A percentile compares a stretch with the other conserved stretches of the same genome.
Evolutionary conservation across 2,888 invertebrate genomes (phyloP).

Genomic region (Dryococelus australis): DNA sequence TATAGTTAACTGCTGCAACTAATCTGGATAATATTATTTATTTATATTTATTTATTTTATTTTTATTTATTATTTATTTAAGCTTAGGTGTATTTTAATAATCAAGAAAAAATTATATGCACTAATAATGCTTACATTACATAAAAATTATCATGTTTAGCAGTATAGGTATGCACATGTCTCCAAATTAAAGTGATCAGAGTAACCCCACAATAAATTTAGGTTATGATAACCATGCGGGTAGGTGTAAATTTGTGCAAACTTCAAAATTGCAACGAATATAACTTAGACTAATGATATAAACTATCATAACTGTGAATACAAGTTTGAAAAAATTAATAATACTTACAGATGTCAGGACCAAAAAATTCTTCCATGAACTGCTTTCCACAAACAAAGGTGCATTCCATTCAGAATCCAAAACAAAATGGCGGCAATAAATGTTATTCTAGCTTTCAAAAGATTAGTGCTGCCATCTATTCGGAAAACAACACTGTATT

Average conservation of each 20-base stretch:
- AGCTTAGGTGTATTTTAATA: too few relatives aligned
- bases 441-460: not conserved
- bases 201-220: constrained; percentile 10
- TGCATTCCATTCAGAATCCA: not conserved
- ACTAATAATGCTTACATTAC: not conserved
- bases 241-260: not conserved
- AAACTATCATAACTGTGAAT: not conserved
- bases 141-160: not conserved
- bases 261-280: not conserved
- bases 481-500: not conserved
- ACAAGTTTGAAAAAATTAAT: not conserved
- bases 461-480: not conserved
- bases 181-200: not conserved
- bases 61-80: too few relatives aligned
- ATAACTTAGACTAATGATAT: not conserved
- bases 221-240: not conserved
- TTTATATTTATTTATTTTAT: not conserved
- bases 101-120: too few relatives aligned
- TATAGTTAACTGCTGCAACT: too few relatives aligned
- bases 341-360: not conserved
- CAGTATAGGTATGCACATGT: not conserved
- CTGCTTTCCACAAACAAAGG: not conserved
- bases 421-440: not conserved
- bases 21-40: not conserved
- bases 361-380: not conserved